phyloP scores from a whole-genome alignment of 2,113 vertebrate genomes.

The Helogale parvula region DNA sequence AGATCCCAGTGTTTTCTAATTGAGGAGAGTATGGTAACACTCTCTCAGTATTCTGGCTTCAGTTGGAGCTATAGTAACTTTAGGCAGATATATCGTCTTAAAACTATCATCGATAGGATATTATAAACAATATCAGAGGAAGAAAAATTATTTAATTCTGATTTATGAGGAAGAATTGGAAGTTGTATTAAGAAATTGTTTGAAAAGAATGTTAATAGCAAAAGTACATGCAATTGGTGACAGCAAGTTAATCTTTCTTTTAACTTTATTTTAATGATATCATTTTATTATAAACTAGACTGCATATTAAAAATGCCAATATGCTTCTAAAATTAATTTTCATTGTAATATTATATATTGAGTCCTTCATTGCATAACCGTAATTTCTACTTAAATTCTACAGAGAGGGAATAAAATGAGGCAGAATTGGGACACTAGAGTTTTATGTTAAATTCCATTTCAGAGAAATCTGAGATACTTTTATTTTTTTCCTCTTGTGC shows the following conservation, averaged over 20 bases:
- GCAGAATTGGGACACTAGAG: not conserved
- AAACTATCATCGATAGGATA: not conserved
- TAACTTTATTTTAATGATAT: not conserved
- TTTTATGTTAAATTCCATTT: conserved; percentile 59
- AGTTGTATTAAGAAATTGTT: not conserved
- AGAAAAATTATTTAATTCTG: not conserved
- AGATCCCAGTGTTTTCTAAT: not conserved
- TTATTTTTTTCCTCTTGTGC: not conserved
- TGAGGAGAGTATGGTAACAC: not conserved
- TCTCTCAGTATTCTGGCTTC: not conserved
- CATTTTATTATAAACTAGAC: not conserved
- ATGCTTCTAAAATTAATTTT: conserved; percentile 34
- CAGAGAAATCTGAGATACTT: not conserved
- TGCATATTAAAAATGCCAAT: conserved; percentile 13
- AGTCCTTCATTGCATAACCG: not conserved
- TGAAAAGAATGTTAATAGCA: not conserved
- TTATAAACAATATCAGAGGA: not conserved
- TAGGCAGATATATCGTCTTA: not conserved
- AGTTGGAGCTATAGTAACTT: not conserved
- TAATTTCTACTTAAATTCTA: conserved; percentile 42
- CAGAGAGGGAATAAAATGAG: conserved; percentile 22
- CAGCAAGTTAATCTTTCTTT: not conserved
- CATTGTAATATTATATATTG: not conserved
- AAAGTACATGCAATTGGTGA: not conserved
- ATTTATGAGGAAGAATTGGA: not conserved